Evolutionary conservation across 1,140 invertebrate genomes (phyloP).

Genomic region (Phymorhynchus buccinoides): DNA sequence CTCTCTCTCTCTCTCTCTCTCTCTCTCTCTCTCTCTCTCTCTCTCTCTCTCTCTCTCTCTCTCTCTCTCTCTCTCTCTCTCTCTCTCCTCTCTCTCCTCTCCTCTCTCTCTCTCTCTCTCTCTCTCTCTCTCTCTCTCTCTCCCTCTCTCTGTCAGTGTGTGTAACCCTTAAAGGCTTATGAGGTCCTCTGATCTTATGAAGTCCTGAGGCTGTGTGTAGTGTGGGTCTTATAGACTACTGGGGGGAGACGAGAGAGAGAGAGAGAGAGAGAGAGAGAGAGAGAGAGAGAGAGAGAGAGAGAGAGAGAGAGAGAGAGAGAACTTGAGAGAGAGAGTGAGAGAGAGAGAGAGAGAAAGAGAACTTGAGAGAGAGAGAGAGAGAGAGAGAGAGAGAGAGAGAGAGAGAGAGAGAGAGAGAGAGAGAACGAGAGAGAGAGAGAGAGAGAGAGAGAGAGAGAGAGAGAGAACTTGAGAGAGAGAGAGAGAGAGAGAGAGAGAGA

Average conservation of each 20-base stretch:
- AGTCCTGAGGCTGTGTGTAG: not conserved
- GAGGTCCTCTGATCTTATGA: not conserved
- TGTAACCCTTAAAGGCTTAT: not conserved
- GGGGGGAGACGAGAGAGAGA: no score
- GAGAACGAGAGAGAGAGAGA: conserved; percentile 39
- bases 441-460: conserved; percentile 32
- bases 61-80: conserved; percentile 20
- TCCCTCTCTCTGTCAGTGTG: conserved; percentile 2
- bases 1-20: conserved; percentile 26
- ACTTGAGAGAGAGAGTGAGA: no score
- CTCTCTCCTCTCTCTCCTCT: not conserved
- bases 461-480: not conserved
- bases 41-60: conserved; percentile 25
- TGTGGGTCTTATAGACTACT: no score
- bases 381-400: no score
- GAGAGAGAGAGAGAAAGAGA: no score
- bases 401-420: conserved; percentile 28
- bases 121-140: conserved; percentile 30
- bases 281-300: no score
- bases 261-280: no score
- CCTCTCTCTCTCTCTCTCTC: not conserved
- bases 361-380: no score
- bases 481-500: not conserved
- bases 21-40: not conserved
- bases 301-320: no score